Percentiles rank a stretch among this genome's conserved stretches.
phyloP scores from a whole-genome alignment of 2,113 vertebrate genomes.

The Protobothrops mucrosquamatus region DNA sequence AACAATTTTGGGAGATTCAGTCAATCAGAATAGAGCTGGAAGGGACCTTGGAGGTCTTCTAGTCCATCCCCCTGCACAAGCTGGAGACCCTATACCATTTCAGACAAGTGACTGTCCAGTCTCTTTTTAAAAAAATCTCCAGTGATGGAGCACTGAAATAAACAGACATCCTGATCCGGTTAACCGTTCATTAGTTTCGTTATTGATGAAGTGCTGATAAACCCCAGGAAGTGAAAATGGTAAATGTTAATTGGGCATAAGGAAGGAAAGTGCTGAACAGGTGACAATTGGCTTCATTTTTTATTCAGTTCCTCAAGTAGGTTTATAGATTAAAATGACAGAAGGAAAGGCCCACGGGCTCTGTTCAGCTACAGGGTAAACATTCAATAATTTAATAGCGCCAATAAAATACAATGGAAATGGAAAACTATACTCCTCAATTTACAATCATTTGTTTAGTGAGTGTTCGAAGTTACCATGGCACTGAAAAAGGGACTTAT shows the following conservation, averaged over 20 bases:
- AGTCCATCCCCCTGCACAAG: too few species aligned
- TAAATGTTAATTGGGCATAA: constrained; percentile 40
- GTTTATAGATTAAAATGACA: background rate
- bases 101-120: too few species aligned
- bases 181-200: constrained; percentile 46
- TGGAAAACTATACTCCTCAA: background rate
- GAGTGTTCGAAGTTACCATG: too few species aligned
- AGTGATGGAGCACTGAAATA: background rate
- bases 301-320: constrained; percentile 30
- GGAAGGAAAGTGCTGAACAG: constrained; percentile 48
- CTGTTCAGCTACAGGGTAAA: background rate
- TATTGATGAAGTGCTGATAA: constrained; percentile 51
- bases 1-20: too few species aligned
- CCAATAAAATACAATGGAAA: background rate
- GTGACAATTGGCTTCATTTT: constrained; percentile 43
- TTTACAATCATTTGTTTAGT: too few species aligned
- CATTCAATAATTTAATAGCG: background rate
- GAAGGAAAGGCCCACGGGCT: background rate
- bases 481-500: too few species aligned
- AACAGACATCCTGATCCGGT: constrained; percentile 45
- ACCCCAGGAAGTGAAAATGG: constrained; percentile 53
- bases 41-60: too few species aligned
- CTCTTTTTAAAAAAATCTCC: too few species aligned
- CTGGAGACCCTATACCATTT: too few species aligned
- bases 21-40: too few species aligned